Base-by-base conservation (phyloP, 2,113 vertebrate species). In the Kryptolebias marmoratus region DNA sequence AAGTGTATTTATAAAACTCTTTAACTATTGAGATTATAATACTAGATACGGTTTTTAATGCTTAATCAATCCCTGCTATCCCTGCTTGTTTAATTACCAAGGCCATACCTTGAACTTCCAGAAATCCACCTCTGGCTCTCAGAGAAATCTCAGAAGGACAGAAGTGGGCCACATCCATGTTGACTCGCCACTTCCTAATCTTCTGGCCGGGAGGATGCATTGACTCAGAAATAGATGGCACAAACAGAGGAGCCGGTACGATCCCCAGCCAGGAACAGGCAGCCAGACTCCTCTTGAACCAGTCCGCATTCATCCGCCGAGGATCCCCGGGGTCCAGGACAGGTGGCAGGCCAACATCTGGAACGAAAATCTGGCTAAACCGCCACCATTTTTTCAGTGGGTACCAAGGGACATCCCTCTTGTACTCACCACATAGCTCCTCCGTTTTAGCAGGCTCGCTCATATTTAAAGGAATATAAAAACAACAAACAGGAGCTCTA, bases 121-220 rank as follows among this genome's bases (percentile, higher is more conserved):
- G 86, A 77, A 92, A 91, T 71, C 90, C 88, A 0, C 83, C 85
- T 53, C 71, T 85, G 16, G 89, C 73, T 50, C 80, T 82, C 55
- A 95, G 75, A 2, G 65, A 87, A 63, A 95, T 86, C 80, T 95
- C 94, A 0, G 91, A 64, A 13, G 92, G 89, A 10, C 82, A 64
- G 64, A 95, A 95, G 71, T 95, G 94, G 56, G 86, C 84, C 65
- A 95, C 84, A 4, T 95, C 94, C 87, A 95, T 84, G 70, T 57
- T 86, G 78, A 95, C 88, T 65, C 80, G 90, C 94, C 93, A 95
- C 76, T 56, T 62, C 4, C 44, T 80, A 18, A 73, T 75, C 77
- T 73, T 69, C 64, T 81, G 72, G 49, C 73, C 27, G 11, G 77
- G 32, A 5, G 72, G 81, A 68, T 49, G 75, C 77, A 61, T 63